Conservation (phyloP, 64 coral and sea anemone species). For the Pocillopora verrucosa region DNA sequence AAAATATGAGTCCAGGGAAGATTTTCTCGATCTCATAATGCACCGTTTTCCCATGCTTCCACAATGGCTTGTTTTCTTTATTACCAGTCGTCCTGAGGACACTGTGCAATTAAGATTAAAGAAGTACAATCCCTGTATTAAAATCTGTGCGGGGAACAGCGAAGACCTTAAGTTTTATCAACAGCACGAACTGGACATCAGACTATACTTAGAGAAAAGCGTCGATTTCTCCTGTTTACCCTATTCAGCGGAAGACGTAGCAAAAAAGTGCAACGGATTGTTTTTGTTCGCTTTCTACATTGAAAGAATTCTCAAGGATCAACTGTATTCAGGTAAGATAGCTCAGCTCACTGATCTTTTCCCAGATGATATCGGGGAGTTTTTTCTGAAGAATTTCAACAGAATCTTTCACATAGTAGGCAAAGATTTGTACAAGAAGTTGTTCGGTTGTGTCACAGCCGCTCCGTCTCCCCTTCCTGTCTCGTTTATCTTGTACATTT, state of each 20-base stretch:
- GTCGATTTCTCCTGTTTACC: not conserved
- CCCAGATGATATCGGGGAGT: conserved; percentile 28
- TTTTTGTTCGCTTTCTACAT: conserved; percentile 27
- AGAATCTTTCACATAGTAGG: conserved; percentile 12
- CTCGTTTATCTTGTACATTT: conserved; percentile 38
- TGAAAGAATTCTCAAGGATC: not conserved
- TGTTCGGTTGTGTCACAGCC: conserved; percentile 45
- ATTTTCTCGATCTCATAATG: conserved; percentile 43
- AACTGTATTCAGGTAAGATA: not conserved
- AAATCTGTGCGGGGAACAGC: not conserved
- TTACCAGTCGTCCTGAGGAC: conserved; percentile 52
- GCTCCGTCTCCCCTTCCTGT: conserved; percentile 46
- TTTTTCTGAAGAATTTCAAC: conserved; percentile 35
- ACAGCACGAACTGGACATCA: conserved; percentile 4
- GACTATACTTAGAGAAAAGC: not conserved
- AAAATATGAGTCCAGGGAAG: conserved; percentile 36
- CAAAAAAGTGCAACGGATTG: conserved; percentile 17
- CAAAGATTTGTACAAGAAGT: conserved; percentile 7
- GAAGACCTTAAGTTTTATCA: not conserved
- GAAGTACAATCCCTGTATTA: not conserved
- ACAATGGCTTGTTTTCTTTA: conserved; percentile 49
- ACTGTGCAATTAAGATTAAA: not conserved
- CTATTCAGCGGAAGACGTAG: not conserved
- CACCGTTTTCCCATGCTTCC: conserved; percentile 37
- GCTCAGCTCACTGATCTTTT: not conserved